Conservation (phyloP, 2,113 vertebrate species). For the Laticauda laticaudata region DNA sequence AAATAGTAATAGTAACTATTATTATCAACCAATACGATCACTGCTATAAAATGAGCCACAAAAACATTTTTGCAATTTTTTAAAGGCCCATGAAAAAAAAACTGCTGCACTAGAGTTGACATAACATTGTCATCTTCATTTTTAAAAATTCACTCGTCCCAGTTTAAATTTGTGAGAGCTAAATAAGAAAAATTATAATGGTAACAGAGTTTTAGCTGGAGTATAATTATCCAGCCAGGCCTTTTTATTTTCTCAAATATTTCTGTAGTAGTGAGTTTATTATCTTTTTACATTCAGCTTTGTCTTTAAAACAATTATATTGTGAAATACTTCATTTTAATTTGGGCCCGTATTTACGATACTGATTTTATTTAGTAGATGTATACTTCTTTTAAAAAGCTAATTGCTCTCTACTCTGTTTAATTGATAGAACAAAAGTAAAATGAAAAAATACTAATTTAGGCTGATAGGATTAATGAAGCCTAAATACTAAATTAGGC, state of each 20-base stretch:
- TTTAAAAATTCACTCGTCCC: too few relatives aligned
- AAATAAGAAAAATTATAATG: background rate
- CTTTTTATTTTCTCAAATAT: slow-evolving; percentile 5
- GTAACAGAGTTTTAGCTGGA: background rate
- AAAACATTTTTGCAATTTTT: background rate
- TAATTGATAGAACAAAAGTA: slow-evolving; percentile 19
- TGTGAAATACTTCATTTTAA: slow-evolving; percentile 34
- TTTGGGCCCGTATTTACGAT: slow-evolving; percentile 13
- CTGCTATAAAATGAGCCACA: background rate
- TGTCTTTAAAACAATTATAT: slow-evolving; percentile 18
- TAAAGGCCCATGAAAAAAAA: background rate
- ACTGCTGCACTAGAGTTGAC: background rate
- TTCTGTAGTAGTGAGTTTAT: background rate
- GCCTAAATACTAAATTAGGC: background rate
- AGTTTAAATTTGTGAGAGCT: background rate
- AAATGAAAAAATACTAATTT: background rate
- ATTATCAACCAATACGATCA: background rate
- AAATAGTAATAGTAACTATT: background rate
- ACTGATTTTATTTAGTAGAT: slow-evolving; percentile 37
- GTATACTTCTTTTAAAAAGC: slow-evolving; percentile 21
- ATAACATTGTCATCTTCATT: background rate
- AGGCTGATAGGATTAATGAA: background rate
- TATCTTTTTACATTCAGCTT: slow-evolving; percentile 3
- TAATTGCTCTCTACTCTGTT: background rate
- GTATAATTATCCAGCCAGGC: background rate